Evolutionary conservation across 1,140 invertebrate species (phyloP).

Genomic region (Brachionus asplanchnoidis): DNA sequence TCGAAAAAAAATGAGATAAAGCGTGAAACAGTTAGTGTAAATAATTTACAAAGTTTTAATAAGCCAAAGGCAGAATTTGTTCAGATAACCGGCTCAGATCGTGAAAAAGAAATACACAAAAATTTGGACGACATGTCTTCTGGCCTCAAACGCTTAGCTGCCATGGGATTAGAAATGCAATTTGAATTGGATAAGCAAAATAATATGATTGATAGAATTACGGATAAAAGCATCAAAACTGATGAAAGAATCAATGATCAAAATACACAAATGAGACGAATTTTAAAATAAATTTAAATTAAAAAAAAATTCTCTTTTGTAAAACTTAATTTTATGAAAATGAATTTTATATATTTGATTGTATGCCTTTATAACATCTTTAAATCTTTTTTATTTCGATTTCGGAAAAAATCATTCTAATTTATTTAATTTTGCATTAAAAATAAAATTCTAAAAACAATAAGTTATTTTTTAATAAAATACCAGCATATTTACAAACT

Average conservation of each 20-base stretch:
- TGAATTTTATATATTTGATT: not conserved
- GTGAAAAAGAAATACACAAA: slow-evolving; percentile 34
- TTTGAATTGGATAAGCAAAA: slow-evolving; percentile 34
- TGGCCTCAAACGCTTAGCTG: slow-evolving; percentile 2
- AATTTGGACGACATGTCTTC: slow-evolving; percentile 40
- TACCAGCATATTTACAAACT: too few relatives aligned
- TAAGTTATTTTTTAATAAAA: too few relatives aligned
- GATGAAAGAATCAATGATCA: slow-evolving; percentile 24
- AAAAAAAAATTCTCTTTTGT: not conserved
- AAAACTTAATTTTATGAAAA: not conserved
- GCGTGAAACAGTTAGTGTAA: not conserved
- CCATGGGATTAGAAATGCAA: slow-evolving; percentile 16
- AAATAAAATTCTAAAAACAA: too few relatives aligned
- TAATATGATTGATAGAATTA: slow-evolving; percentile 2
- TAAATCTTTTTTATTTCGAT: not conserved
- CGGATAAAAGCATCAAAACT: not conserved
- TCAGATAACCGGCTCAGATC: slow-evolving; percentile 29
- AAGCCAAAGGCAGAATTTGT: slow-evolving; percentile 23
- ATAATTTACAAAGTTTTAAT: slow-evolving; percentile 8
- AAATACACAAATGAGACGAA: slow-evolving; percentile 35
- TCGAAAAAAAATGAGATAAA: not conserved
- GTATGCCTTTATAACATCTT: not conserved
- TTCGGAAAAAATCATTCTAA: not conserved
- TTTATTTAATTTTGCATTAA: not conserved
- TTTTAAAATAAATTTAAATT: slow-evolving; percentile 8